Conservation (phyloP, 2,797 vertebrate species). For the Sardinella longiceps region DNA sequence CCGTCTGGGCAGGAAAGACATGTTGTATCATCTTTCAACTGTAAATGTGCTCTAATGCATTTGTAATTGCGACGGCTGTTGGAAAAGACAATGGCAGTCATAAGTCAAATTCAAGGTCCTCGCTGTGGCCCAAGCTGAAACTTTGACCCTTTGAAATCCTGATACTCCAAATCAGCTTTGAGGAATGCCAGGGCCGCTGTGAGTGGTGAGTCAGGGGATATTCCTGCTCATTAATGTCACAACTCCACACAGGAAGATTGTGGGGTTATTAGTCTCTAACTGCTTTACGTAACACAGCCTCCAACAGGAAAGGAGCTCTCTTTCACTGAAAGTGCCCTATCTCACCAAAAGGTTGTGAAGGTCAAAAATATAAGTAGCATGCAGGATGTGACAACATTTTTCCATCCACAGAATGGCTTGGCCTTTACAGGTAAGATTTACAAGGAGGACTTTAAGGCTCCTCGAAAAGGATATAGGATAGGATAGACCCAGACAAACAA, state of each 20-base stretch:
- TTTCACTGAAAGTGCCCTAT: background rate
- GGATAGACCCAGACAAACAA: too few species aligned
- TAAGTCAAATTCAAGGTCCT: background rate
- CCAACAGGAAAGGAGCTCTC: conserved; percentile 29
- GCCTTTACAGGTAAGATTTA: background rate
- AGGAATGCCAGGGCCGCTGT: background rate
- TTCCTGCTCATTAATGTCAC: background rate
- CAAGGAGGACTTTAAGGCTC: background rate
- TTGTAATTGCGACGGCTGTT: conserved; percentile 7
- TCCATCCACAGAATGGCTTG: background rate
- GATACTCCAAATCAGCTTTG: background rate
- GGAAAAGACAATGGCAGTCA: conserved; percentile 6
- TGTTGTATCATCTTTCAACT: conserved; percentile 12
- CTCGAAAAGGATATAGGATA: background rate
- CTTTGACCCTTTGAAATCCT: background rate
- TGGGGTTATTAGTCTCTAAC: background rate
- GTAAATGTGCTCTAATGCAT: background rate
- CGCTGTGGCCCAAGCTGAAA: background rate
- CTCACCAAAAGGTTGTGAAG: background rate
- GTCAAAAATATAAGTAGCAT: conserved; percentile 24
- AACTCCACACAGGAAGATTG: background rate
- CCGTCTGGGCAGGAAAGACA: background rate
- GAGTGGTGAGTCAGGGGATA: background rate
- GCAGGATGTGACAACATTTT: background rate
- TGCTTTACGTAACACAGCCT: background rate